Base-by-base conservation (phyloP, 2,797 vertebrate genomes). In the Poecile montanus region DNA sequence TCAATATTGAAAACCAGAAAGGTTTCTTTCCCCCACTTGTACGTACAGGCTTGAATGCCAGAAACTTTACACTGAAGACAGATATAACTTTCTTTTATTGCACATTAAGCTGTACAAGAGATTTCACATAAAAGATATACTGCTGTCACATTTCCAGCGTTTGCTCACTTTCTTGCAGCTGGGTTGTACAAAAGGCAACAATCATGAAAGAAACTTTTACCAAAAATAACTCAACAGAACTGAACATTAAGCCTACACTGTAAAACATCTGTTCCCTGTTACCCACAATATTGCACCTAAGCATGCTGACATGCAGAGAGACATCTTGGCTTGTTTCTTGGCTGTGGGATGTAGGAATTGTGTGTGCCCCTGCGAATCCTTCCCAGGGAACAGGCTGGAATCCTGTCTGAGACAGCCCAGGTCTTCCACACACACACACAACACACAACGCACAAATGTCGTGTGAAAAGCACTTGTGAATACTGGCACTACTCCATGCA, bases 21-120 rank as follows among this genome's bases (percentile, higher is more conserved):
- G 73, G 77, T 94, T 95, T 95, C 92, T 93, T 93, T 93, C 80
- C 95, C 94, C 96, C 97, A 95, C 95, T 96, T 97, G 95, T 84
- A 95, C 54, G 74, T 96, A 97, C 94, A 96, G 96, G 96, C 97
- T 97, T 95, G 88, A 93, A 97, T 91, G 97, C 97, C 98, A 98
- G 97, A 98, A 98, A 98, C 97, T 98, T 97, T 98, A 98, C 98
- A 98, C 98, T 98, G 98, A 98, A 98, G 97, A 98, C 98, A 98
- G 98, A 98, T 98, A 97, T 96, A 98, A 98, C 97, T 98, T 98
- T 98, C 97, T 96, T 98, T 98, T 98, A 98, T 98, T 98, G 97
- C 98, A 98, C 98, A 97, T 98, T 97, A 98, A 98, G 98, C 98
- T 98, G 97, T 98, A 98, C 98, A 98, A 98, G 98, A 96, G 95